phyloP scores from a whole-genome alignment of 2,113 vertebrate genomes.

The Anseranas semipalmata region DNA sequence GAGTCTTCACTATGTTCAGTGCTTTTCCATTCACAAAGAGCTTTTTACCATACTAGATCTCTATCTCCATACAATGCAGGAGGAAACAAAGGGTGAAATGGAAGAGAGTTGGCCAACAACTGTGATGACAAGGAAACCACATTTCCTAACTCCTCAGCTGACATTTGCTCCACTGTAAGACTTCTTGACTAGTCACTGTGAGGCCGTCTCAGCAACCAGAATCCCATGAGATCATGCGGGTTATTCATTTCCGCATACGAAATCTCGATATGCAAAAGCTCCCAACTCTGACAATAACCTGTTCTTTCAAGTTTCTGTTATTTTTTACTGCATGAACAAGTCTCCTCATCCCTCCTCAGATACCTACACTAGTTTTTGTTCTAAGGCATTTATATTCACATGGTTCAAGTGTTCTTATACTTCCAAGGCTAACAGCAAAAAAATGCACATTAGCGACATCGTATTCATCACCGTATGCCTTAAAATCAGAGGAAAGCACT shows the following conservation, averaged over 20 bases:
- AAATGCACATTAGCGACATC: not conserved
- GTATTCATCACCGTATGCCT: not conserved
- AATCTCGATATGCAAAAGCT: not conserved
- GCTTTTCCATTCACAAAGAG: conserved; percentile 38
- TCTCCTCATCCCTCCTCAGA: not conserved
- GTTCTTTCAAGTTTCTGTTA: not conserved
- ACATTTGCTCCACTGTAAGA: not conserved
- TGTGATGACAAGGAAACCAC: not conserved
- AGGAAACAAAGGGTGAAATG: conserved; percentile 3
- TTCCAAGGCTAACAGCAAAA: not conserved
- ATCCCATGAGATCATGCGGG: not conserved
- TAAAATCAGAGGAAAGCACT: conserved; percentile 5
- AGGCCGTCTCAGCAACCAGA: not conserved
- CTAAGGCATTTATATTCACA: not conserved
- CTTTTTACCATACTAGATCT: conserved; percentile 17
- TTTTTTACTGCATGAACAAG: not conserved
- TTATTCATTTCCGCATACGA: not conserved
- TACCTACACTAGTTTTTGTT: not conserved
- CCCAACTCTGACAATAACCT: not conserved
- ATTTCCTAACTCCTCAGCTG: not conserved
- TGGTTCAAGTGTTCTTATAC: not conserved
- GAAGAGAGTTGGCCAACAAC: not conserved
- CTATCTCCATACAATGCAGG: not conserved
- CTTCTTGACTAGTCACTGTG: not conserved
- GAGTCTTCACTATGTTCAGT: not conserved